Evolutionary conservation across 1,140 invertebrate genomes (phyloP), one percentile per base, ranked within the genome.

Genomic region (Druon quercuslanigerum): DNA sequence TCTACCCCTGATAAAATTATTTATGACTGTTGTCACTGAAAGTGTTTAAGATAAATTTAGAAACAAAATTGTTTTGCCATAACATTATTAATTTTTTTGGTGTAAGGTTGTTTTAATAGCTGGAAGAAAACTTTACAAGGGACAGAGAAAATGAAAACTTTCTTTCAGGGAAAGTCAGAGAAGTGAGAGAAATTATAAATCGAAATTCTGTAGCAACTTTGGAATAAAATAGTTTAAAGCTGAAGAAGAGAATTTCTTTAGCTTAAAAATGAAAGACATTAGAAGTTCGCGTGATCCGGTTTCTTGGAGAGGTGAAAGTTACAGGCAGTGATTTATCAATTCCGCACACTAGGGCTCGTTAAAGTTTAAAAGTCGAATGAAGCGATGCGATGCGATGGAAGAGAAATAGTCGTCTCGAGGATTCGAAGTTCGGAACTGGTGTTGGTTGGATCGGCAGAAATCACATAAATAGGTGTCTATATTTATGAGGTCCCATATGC

Each of bases 401-500:
- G 60, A 66, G 33, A 66, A 66, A 66, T 66, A 66, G 60, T 66
- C 60, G 33, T 66, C 60, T 16, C 60, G 60, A 66, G 60, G 25
- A 66, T 66, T 66, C 60, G 60, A 33, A 40, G 20, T 66, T 66
- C 60, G 60, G 16, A 40, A 33, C 60, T 66, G 60, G 14, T 66
- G 14, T 40, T 66, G 60, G 60, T 16, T 40, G 25, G 76, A 81
- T 81, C 72, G 75, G 77, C 54, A 83, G 76, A 83, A 85, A 83
- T 84, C 83, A 82, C 75, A 81, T 85, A 83, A 81, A 83, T 83
- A 84, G 76, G 82, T 83, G 83, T 84, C 84, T 87, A 86, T 87
- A 90, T 90, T 90, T 90, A 90, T 90, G 85, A 85, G 85, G 85
- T 88, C 86, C 87, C 88, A 88, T 89, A 88, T 89, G 89, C 84